Percentiles rank a stretch among this genome's conserved stretches.
Conservation (phyloP, 2,888 invertebrate genomes). For the Hydroisotoma schaefferi region DNA sequence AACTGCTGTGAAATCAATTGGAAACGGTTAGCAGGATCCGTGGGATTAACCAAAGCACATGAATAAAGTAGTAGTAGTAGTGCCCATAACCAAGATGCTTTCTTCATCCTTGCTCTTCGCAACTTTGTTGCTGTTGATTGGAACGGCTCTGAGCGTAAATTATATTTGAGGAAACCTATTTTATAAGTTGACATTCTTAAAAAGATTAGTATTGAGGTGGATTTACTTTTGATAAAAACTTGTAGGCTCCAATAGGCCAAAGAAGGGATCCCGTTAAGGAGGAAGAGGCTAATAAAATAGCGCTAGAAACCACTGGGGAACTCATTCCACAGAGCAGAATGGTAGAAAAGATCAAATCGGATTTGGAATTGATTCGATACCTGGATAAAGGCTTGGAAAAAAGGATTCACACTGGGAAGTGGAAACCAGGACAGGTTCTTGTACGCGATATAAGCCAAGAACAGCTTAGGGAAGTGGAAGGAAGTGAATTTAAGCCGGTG, state of each 20-base stretch:
- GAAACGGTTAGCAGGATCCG: too few relatives aligned
- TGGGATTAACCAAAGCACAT: not conserved
- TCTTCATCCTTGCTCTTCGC: too few relatives aligned
- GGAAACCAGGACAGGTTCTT: conserved; percentile 34
- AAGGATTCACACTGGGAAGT: conserved; percentile 25
- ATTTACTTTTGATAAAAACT: too few relatives aligned
- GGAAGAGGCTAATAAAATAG: conserved; percentile 34
- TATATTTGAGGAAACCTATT: too few relatives aligned
- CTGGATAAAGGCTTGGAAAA: conserved; percentile 20
- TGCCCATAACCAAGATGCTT: too few relatives aligned
- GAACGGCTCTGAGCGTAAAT: too few relatives aligned
- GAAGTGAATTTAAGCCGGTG: conserved; percentile 35
- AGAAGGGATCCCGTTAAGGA: conserved; percentile 17
- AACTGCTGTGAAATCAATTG: too few relatives aligned
- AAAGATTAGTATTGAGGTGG: too few relatives aligned
- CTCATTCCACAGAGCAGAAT: conserved; percentile 28
- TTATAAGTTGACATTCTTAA: too few relatives aligned
- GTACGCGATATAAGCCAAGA: conserved; percentile 25
- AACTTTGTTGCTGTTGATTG: too few relatives aligned
- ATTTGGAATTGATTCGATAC: conserved; percentile 29
- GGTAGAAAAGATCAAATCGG: conserved; percentile 33
- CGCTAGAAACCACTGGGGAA: conserved; percentile 31
- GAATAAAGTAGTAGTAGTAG: not conserved
- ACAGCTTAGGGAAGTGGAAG: conserved; percentile 28
- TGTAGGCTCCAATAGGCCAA: conserved; percentile 26